These are phyloP conservation scores for Mesorhabditis belari DNA, from an alignment of 2,888 invertebrate genomes.

Conservation along the genomic window DNA sequence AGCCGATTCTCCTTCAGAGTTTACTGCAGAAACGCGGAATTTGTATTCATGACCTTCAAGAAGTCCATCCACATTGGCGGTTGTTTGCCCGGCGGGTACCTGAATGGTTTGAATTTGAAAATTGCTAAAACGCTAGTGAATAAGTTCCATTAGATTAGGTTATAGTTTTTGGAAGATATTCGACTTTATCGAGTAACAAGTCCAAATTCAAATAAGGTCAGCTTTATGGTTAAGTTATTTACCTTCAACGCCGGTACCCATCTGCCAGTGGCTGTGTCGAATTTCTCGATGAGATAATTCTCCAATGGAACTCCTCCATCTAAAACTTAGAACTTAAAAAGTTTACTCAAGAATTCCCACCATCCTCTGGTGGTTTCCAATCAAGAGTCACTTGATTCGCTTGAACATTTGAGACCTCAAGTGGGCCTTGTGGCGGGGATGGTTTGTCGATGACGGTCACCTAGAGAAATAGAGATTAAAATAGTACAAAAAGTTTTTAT, in stretches of 20 bases:
- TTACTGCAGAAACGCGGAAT: conserved; percentile 91
- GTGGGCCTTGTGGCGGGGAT: conserved; percentile 60
- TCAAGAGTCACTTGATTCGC: conserved; percentile 82
- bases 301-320: conserved; percentile 77
- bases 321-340: conserved; percentile 33
- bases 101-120: no score
- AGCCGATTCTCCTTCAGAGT: conserved; percentile 93
- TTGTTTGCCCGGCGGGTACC: conserved; percentile 31
- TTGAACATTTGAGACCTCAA: conserved; percentile 79
- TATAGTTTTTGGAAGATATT: conserved; percentile 61
- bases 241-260: conserved; percentile 89
- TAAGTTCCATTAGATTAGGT: no score
- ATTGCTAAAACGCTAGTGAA: no score
- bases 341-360: conserved; percentile 54
- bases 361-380: conserved; percentile 70
- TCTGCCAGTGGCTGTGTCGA: conserved; percentile 88
- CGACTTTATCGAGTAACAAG: background rate
- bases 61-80: conserved; percentile 72
- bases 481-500: no score
- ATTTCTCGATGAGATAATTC: conserved; percentile 88
- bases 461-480: background rate
- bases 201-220: conserved; percentile 6
- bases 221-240: no score
- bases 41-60: conserved; percentile 90
- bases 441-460: conserved; percentile 53